Evolutionary conservation across 2,888 invertebrate species (phyloP).

Genomic region (Hedychridium roseum): DNA sequence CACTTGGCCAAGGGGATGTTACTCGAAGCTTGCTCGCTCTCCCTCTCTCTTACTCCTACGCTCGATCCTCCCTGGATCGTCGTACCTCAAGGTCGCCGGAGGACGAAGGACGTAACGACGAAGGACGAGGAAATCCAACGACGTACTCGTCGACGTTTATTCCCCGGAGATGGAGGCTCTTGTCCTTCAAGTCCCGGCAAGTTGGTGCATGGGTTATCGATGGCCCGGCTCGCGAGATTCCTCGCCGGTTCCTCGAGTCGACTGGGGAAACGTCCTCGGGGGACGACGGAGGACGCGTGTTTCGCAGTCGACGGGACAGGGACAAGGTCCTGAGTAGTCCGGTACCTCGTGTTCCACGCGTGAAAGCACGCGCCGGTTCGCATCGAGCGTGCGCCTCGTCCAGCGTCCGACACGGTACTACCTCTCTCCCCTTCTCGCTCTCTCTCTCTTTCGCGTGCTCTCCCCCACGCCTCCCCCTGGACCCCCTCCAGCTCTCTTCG

Average conservation of each 20-base stretch:
- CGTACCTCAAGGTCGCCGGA: not conserved
- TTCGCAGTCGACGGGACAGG: too few species aligned
- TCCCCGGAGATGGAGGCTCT: too few species aligned
- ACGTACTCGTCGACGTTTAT: too few species aligned
- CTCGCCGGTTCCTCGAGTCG: too few species aligned
- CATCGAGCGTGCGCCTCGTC: conserved; percentile 61
- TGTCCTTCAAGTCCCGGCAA: too few species aligned
- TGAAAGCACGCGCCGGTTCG: conserved; percentile 53
- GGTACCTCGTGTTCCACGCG: too few species aligned
- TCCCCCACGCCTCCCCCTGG: conserved; percentile 33
- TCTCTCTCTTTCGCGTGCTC: conserved; percentile 46
- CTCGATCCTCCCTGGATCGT: not conserved
- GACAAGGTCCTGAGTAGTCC: too few species aligned
- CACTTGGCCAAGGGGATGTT: conserved; percentile 25
- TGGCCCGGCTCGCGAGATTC: conserved; percentile 14
- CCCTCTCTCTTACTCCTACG: not conserved
- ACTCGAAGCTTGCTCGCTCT: conserved; percentile 5
- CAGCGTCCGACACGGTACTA: conserved; percentile 63
- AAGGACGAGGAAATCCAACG: too few species aligned
- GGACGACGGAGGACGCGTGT: too few species aligned
- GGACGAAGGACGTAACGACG: too few species aligned
- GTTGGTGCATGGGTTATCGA: too few species aligned
- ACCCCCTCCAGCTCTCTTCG: conserved; percentile 37
- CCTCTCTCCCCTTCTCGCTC: conserved; percentile 51
- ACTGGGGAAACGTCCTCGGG: too few species aligned